Percentiles rank a stretch among this genome's conserved stretches.
phyloP scores from a whole-genome alignment of 2,113 vertebrate genomes.

The Microcebus ravelobensis region DNA sequence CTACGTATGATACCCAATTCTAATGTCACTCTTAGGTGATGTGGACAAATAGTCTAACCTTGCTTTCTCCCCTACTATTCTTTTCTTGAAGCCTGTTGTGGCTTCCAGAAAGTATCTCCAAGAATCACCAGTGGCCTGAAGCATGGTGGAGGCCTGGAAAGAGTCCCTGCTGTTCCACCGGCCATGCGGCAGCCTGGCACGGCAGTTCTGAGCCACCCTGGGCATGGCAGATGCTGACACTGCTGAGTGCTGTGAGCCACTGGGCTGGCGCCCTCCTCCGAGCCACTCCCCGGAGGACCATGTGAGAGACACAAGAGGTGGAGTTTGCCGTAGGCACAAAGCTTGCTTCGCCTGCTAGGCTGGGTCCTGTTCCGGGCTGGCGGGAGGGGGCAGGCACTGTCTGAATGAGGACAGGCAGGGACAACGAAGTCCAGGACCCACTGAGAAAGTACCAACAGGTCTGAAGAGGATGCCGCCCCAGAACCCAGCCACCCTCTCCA shows the following conservation, averaged over 20 bases:
- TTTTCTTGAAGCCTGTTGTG: background rate
- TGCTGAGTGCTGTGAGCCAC: rapidly evolving
- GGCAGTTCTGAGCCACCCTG: background rate
- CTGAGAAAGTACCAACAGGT: background rate
- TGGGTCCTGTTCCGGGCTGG: background rate
- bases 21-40: rapidly evolving
- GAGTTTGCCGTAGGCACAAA: background rate
- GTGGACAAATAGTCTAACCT: no score
- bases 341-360: rapidly evolving
- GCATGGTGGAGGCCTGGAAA: rapidly evolving
- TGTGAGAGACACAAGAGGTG: background rate
- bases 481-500: background rate
- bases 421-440: background rate
- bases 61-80: background rate
- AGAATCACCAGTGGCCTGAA: background rate
- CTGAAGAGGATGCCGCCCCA: background rate
- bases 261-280: background rate
- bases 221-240: background rate
- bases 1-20: background rate
- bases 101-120: background rate
- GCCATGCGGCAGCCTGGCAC: background rate
- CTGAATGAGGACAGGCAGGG: background rate
- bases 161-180: rapidly evolving
- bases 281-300: background rate
- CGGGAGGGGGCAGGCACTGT: background rate